A percentile compares a stretch with the other conserved stretches of the same genome.
These are phyloP conservation scores for Cyanoderma ruficeps DNA, from an alignment of 2,113 vertebrate genomes.

Conservation along the genomic window DNA sequence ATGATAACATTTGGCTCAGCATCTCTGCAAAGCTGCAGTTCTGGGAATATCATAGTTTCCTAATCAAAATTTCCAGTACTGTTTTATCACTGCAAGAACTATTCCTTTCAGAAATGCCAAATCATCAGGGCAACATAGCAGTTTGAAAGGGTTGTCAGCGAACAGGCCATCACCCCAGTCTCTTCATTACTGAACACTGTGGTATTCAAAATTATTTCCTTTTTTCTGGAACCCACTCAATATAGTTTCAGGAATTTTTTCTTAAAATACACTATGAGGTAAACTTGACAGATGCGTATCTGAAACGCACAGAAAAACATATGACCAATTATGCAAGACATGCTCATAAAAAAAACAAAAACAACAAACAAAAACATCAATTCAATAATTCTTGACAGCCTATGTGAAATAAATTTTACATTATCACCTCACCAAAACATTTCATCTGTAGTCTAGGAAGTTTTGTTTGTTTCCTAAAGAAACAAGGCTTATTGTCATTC, in stretches of 20 bases:
- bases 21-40: slow-evolving; percentile 27
- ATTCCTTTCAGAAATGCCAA: neutral
- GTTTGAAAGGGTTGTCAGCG: neutral
- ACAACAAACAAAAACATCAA: neutral
- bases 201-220: neutral
- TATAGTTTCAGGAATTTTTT: neutral
- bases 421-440: neutral
- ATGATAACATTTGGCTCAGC: neutral
- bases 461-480: neutral
- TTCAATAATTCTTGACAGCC: neutral
- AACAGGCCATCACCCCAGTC: neutral
- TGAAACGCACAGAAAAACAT: neutral
- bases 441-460: neutral
- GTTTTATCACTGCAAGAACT: neutral
- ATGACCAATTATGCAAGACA: neutral
- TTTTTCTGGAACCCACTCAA: neutral
- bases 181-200: neutral
- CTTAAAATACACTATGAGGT: neutral
- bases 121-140: neutral
- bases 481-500: neutral
- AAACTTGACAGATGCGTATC: neutral
- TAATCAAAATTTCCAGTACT: neutral
- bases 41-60: slow-evolving; percentile 5
- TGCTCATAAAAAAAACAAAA: neutral
- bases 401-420: neutral